Base-by-base conservation (phyloP, 2,113 vertebrate species). In the Epinephelus cyanopodus region DNA sequence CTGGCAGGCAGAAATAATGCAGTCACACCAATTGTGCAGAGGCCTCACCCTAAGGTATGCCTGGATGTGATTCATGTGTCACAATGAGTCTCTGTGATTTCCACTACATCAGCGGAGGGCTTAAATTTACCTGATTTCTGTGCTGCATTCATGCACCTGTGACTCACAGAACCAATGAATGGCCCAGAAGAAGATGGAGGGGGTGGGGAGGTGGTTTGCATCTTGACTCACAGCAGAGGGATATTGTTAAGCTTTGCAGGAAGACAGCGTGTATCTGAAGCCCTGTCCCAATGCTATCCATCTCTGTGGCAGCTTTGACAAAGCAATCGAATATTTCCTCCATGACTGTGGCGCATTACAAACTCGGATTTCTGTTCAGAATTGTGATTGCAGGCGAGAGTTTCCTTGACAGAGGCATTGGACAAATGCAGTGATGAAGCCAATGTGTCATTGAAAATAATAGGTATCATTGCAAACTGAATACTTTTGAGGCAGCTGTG, bases 1-100 rank as follows among this genome's bases (percentile, higher is more conserved):
- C 65, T 66, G 8, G 33, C 66, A 79, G 79, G 82, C 83, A 79
- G 73, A 82, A 89, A 69, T 84, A 83, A 90, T 84, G 74, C 69
- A 84, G 61, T 82, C 64, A 54, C 80, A 88, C 81, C 60, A 69
- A 63, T 60, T 61, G 75, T 67, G 62, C 56, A 21, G 19, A 57
- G 61, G 60, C 71, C 42, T 65, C 52, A 42, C 64, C 77, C 29
- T 45, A 11, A 66, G 45, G 65, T 70, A 60, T 39, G 61, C 62
- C 48, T 47, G 47, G 69, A 54, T 63, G 67, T 80, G 85, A 84
- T 77, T 84, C 80, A 76, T 50, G 77, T 67, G 68, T 87, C 74
- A 76, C 70, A 77, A 47, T 61, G 68, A 37, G 42, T 77, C 57
- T 27, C 15, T 50, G 48, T 74, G 73, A 77, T 81, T 81, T 65